These are phyloP conservation scores for Tinamus guttatus DNA, from an alignment of 2,113 vertebrate genomes.

Conservation along the genomic window DNA sequence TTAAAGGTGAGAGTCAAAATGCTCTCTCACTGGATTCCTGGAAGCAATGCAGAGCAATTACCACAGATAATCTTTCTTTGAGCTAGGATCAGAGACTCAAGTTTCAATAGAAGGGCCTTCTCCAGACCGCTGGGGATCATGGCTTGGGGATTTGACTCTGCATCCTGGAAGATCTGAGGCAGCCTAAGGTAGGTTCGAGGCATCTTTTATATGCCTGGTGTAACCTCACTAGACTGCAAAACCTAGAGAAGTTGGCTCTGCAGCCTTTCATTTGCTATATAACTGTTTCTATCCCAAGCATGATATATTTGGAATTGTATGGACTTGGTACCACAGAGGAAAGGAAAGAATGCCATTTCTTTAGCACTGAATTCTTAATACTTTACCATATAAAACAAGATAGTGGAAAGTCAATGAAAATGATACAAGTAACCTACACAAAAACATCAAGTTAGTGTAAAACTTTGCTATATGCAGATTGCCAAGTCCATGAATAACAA, in stretches of 20 bases:
- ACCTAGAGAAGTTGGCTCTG: background rate
- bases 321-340: background rate
- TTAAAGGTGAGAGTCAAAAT: background rate
- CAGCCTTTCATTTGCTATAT: background rate
- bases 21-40: background rate
- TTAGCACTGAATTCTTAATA: background rate
- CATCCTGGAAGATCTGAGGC: background rate
- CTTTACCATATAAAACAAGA: background rate
- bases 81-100: background rate
- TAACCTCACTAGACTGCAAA: background rate
- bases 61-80: background rate
- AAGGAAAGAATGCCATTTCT: background rate
- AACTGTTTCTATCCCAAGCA: background rate
- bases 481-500: conserved; percentile 14
- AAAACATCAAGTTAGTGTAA: background rate
- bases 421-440: background rate
- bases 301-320: background rate
- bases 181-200: background rate
- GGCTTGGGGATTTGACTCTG: background rate
- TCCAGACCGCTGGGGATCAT: background rate
- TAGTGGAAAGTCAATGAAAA: background rate
- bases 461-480: background rate
- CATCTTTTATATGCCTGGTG: background rate
- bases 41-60: background rate
- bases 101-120: background rate